A percentile compares a stretch with the other conserved stretches of the same genome.
Conservation (phyloP, 2,797 vertebrate genomes). For the Prionace glauca region DNA sequence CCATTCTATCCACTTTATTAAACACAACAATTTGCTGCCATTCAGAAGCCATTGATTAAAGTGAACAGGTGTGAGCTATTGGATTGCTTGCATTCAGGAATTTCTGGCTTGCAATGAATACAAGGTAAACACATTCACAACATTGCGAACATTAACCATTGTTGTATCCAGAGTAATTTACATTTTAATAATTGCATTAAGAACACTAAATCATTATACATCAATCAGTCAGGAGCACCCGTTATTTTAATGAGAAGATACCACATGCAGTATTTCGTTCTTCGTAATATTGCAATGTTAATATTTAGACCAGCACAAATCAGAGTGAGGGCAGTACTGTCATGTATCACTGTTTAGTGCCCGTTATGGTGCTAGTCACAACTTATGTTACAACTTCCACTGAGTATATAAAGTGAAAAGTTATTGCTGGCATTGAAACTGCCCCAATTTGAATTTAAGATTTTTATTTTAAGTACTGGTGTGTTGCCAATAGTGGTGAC, state of each 20-base stretch:
- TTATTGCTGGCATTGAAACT: conserved; percentile 7
- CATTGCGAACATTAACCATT: not conserved
- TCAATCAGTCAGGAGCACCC: not conserved
- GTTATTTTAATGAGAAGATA: not conserved
- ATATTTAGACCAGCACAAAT: conserved; percentile 32
- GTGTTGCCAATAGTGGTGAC: not conserved
- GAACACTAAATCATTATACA: not conserved
- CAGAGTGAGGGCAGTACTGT: not conserved
- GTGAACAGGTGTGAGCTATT: not conserved
- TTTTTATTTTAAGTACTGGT: not conserved
- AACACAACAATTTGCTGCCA: not conserved
- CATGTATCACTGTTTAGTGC: not conserved
- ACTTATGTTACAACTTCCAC: conserved; percentile 2
- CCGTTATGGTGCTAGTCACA: conserved; percentile 1
- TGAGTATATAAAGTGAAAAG: conserved; percentile 1
- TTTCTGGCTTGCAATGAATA: conserved; percentile 13
- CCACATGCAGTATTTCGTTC: conserved; percentile 2
- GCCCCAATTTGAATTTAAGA: not conserved
- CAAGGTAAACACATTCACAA: not conserved
- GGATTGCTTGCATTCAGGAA: not conserved
- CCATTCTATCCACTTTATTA: not conserved
- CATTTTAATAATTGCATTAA: not conserved
- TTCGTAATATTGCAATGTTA: not conserved
- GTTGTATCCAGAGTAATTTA: conserved; percentile 5
- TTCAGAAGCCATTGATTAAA: not conserved